Evolutionary conservation across 2,113 vertebrate species (phyloP), one percentile per base, ranked within the genome.

Genomic region (Cyprinus carpio): DNA sequence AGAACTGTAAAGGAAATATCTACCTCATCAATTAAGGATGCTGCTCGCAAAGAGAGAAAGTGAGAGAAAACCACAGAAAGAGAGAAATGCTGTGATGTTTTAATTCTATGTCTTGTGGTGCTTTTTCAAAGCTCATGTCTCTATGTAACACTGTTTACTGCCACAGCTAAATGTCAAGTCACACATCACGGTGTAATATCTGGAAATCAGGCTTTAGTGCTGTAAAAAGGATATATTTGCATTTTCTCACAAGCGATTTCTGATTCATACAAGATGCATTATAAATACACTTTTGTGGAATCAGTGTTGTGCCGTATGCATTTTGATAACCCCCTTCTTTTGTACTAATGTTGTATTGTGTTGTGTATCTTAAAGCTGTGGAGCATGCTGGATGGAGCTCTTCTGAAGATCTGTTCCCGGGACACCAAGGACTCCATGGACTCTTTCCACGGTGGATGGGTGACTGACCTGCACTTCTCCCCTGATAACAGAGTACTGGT

Each of bases 401-500:
- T 97, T 49, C 93, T 97, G 91, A 96, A 95, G 88, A 91, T 95
- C 75, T 99, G 95, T 86, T 95, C 95, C 18, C 92, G 92, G 0
- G 82, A 94, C n/a, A 90, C 90, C 49, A 91, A 94, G 85, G 96
- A 97, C 0, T 96, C 93, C 87, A 95, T 95, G 92, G 95, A 96
- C 81, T 95, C 94, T 0, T 93, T 96, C 1, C 96, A 98, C 0
- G 96, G 96, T 69, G 97, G 97, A 67, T 99, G 98, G 98, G 95
- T 99, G 87, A 98, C 96, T 0, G 96, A 97, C 91, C 93, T 99
- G 87, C 95, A 95, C 88, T 99, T 99, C 92, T 98, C 97, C 84
- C 95, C 96, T 11, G 95, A 98, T 81, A 86, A 93, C 91, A 93
- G 92, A 86, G 92, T 95, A 75, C 95, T 99, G 51, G 95, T 98